A percentile compares a stretch with the other conserved stretches of the same genome.
These are phyloP conservation scores for Actenoides hombroni DNA, from an alignment of 2,113 vertebrate genomes.

Conservation along the genomic window DNA sequence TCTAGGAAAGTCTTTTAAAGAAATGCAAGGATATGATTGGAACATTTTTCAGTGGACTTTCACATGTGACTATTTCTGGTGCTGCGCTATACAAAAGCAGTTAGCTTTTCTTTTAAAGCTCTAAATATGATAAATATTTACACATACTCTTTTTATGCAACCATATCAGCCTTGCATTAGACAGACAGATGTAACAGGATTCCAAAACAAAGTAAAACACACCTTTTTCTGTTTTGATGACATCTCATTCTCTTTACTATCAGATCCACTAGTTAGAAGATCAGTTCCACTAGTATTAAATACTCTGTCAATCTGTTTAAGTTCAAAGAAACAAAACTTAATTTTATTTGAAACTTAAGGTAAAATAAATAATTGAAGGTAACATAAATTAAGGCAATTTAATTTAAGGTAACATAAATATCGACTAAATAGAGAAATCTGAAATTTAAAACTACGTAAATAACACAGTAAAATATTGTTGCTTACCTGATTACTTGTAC, in stretches of 20 bases:
- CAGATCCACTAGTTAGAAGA: constrained; percentile 76
- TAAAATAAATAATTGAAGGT: not conserved
- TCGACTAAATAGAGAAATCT: not conserved
- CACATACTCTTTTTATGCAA: not conserved
- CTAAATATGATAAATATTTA: not conserved
- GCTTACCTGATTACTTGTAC: constrained; percentile 82
- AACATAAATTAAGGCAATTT: not conserved
- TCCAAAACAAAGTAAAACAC: constrained; percentile 4
- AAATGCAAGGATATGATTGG: not conserved
- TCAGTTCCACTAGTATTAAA: constrained; percentile 80
- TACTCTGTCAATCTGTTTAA: constrained; percentile 86
- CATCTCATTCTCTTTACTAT: constrained; percentile 85
- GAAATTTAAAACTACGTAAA: too few relatives aligned
- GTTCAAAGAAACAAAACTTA: not conserved
- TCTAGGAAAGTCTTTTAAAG: not conserved
- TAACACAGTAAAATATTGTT: not conserved
- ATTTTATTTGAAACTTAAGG: constrained; percentile 2
- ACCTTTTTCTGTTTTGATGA: constrained; percentile 84
- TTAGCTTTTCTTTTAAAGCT: not conserved
- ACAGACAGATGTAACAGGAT: not conserved
- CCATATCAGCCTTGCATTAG: not conserved
- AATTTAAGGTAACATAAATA: not conserved
- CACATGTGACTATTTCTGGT: not conserved
- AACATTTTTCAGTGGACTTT: not conserved
- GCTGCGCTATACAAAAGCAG: not conserved